Percentiles rank a stretch among this genome's conserved stretches.
phyloP scores from a whole-genome alignment of 2,113 vertebrate species.

The Sturnira hondurensis region DNA sequence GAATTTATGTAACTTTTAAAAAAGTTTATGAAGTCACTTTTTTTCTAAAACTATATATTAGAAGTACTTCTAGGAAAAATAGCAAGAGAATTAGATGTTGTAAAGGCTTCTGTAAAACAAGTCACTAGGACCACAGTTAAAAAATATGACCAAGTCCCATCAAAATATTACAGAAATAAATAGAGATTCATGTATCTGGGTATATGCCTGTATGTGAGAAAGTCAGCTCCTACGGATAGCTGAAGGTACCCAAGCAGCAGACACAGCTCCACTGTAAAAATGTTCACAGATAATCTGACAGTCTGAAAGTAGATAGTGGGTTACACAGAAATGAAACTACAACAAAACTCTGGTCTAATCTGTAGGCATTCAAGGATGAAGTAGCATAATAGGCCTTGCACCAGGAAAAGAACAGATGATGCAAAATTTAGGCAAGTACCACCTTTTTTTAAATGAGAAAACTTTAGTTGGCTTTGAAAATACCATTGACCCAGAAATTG shows the following conservation, averaged over 20 bases:
- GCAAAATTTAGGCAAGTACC: background rate
- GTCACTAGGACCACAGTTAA: background rate
- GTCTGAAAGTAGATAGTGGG: background rate
- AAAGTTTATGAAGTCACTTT: background rate
- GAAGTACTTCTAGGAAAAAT: background rate
- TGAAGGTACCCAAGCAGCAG: background rate
- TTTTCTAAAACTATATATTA: background rate
- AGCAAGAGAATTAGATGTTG: background rate
- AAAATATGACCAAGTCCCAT: background rate
- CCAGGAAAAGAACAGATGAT: background rate
- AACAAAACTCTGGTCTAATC: background rate
- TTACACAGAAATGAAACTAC: background rate
- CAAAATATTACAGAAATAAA: slow-evolving; percentile 5
- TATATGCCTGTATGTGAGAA: background rate
- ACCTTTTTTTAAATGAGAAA: background rate
- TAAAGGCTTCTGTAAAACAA: background rate
- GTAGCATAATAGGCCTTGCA: background rate
- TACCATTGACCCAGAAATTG: background rate
- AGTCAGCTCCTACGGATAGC: background rate
- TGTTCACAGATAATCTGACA: background rate
- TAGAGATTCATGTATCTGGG: background rate
- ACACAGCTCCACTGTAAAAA: background rate
- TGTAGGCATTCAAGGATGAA: background rate
- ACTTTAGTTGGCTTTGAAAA: background rate
- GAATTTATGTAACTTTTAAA: background rate